phyloP scores from a whole-genome alignment of 2,888 invertebrate species.

The Phrixothrix hirtus region DNA sequence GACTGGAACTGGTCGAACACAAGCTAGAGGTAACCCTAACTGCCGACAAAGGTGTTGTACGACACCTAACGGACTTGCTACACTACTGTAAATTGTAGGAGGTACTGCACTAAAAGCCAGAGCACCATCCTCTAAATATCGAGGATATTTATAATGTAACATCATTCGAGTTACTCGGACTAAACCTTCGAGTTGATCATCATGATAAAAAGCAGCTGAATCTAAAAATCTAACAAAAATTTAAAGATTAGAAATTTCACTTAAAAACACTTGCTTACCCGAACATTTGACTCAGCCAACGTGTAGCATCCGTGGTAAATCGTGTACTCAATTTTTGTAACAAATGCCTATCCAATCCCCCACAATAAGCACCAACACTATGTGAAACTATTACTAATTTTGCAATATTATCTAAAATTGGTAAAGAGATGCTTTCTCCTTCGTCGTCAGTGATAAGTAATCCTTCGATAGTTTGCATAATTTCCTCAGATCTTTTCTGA shows the following conservation, averaged over 20 bases:
- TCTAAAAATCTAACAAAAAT: slow-evolving; percentile 69
- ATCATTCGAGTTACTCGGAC: slow-evolving; percentile 80
- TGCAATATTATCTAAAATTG: slow-evolving; percentile 66
- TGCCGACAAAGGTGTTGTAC: slow-evolving; percentile 82
- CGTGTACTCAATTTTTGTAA: slow-evolving; percentile 79
- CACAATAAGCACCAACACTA: slow-evolving; percentile 83
- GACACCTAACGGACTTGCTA: slow-evolving; percentile 76
- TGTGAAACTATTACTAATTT: slow-evolving; percentile 80
- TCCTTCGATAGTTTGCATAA: slow-evolving; percentile 63
- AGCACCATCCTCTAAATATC: slow-evolving; percentile 79
- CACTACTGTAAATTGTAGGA: slow-evolving; percentile 85
- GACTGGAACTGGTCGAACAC: slow-evolving; percentile 83
- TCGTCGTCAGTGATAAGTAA: slow-evolving; percentile 66
- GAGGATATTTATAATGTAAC: slow-evolving; percentile 77
- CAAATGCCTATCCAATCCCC: slow-evolving; percentile 78
- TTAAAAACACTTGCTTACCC: slow-evolving; percentile 60
- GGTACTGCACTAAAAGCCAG: slow-evolving; percentile 78
- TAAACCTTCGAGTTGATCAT: slow-evolving; percentile 84
- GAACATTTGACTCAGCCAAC: slow-evolving; percentile 87
- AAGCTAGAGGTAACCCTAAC: slow-evolving; percentile 82
- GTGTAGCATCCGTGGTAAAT: slow-evolving; percentile 81
- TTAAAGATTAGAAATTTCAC: background rate
- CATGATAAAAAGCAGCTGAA: slow-evolving; percentile 83
- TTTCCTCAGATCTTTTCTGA: slow-evolving; percentile 59
- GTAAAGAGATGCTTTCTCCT: slow-evolving; percentile 64